Base-by-base conservation (phyloP, 2,888 invertebrate species). In the Bedellia somnulentella region DNA sequence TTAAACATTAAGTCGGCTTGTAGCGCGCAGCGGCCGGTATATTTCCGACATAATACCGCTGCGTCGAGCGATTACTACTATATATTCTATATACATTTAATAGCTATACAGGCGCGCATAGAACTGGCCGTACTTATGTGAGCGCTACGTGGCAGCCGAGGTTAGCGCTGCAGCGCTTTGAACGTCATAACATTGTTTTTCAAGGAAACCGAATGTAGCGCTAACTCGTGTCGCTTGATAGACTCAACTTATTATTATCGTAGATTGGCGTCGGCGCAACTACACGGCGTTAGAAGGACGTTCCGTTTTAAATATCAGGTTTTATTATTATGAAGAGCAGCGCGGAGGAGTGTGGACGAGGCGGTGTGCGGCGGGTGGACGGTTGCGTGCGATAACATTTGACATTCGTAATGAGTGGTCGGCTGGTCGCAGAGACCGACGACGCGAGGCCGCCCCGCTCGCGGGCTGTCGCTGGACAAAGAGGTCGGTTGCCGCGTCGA, bases 61-160 rank as follows among this genome's bases (percentile, higher is more conserved):
- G 75, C 75, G 75, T 75, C 75, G 75, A 75, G 75, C 75, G 75
- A 75, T 75, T 75, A 75, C 75, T 75, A 75, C 75, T 75, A 75
- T 75, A 75, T 75, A 75, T 75, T 75, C 75, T 73, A 75, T 75
- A 75, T 75, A 75, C 75, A 75, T 75, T 75, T 75, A 73, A 75
- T 73, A 75, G 73, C 73, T 75, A 75, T 75, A 75, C 73, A 75
- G 73, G 71, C 75, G 73, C 73, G 75, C 73, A 73, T 75, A 75
- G 75, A 75, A 75, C 73, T 73, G 71, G 73, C 73, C 73, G 75
- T 75, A 75, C 73, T 75, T 73, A 73, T 73, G 73, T 73, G 73
- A 75, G 75, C 73, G 68, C 70, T 64, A 52, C 60, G 61, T 46
- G 50, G 49, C 50, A 50, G 37, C 32, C 48, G 38, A 52, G 35